Base-by-base conservation (phyloP, 2,113 vertebrate genomes). In the Erythrocercus mccallii region DNA sequence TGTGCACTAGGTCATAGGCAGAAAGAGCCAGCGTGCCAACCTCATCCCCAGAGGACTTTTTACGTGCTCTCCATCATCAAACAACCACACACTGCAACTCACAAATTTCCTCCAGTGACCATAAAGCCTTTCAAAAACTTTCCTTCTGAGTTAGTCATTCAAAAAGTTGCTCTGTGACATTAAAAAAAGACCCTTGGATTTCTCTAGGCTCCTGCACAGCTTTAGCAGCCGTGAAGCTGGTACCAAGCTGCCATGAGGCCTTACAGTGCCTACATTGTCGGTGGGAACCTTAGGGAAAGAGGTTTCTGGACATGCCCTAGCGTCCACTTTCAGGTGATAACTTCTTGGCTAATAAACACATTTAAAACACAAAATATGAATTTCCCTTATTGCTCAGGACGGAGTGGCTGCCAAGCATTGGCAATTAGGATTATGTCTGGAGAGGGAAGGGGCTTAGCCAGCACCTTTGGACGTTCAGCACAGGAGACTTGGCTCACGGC, bases 311-410 rank as follows among this genome's bases (percentile, higher is more conserved):
- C 93, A 61, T 81, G 90, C 92, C 82, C 79, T 81, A 64, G 76
- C 30, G 5, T 96, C 95, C 95, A 95, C 94, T 95, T 95, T 81
- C 95, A 97, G 93, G 90, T 95, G 95, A 97, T 96, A 96, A 96
- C 94, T 95, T 96, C 94, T 96, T 96, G 95, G 82, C 95, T 95
- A 94, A 95, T 96, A 97, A 97, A 95, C 96, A 96, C 95, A 96
- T 94, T 92, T 92, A 84, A 94, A 96, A 72, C 65, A 94, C 94
- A 95, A 96, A 97, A 96, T 96, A 97, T 92, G 82, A 90, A 95
- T 97, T 97, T 97, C 92, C 94, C 65, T 88, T 83, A 86, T 94
- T 96, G 90, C 93, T 94, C n/a, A 14, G 53, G 88, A 94, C 0
- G 20, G 82, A 92, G 85, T 80, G 60, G 90, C 92, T 96, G 94